Percentiles rank a stretch among this genome's conserved stretches.
Evolutionary conservation across 1,140 invertebrate species (phyloP).

Genomic region (Matsumurasca onukii): DNA sequence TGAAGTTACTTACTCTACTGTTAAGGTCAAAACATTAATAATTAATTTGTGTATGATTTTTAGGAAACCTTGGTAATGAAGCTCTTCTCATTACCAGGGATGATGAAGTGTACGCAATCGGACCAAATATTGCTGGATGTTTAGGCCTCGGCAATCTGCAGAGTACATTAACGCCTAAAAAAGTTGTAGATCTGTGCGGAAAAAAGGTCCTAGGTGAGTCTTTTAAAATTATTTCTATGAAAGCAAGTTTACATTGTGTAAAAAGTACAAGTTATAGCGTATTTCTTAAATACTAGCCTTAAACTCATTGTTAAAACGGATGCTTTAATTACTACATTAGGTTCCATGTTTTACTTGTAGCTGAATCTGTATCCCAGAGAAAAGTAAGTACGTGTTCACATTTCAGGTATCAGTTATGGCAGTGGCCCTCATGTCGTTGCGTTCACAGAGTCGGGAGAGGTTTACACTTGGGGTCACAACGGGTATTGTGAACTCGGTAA

Average conservation of each 20-base stretch:
- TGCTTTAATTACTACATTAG: neutral
- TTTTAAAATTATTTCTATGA: too few relatives aligned
- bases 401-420: slow-evolving; percentile 60
- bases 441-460: slow-evolving; percentile 57
- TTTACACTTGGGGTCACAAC: slow-evolving; percentile 70
- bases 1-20: neutral
- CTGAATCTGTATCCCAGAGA: neutral
- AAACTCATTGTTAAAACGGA: neutral
- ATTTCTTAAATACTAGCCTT: too few relatives aligned
- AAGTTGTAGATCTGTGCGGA: slow-evolving; percentile 58
- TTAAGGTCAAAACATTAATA: neutral
- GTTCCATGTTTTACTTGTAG: neutral
- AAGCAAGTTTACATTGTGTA: too few relatives aligned
- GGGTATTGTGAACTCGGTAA: slow-evolving; percentile 64
- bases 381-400: too few relatives aligned
- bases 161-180: slow-evolving; percentile 58
- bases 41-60: slow-evolving; percentile 28
- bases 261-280: too few relatives aligned
- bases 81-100: slow-evolving; percentile 62
- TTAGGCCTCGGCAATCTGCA: slow-evolving; percentile 59
- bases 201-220: slow-evolving; percentile 55
- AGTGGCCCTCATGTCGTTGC: slow-evolving; percentile 67
- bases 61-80: slow-evolving; percentile 61
- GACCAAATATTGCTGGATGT: slow-evolving; percentile 61
- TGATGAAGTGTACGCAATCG: slow-evolving; percentile 63